Evolutionary conservation across 1,140 invertebrate species (phyloP).

Genomic region (Pseudomyrmex cubaensis): DNA sequence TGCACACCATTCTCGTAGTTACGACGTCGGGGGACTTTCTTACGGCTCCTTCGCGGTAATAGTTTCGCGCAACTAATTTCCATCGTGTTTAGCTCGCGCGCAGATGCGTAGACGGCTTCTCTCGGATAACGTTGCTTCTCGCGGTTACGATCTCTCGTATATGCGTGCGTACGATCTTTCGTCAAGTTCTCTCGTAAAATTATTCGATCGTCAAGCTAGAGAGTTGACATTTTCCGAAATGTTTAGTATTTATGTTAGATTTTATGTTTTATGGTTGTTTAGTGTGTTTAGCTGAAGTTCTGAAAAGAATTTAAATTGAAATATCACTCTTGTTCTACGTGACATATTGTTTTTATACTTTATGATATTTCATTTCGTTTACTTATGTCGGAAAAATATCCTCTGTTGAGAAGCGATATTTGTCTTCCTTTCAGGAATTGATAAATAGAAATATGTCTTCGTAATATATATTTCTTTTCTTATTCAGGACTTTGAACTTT

Average conservation of each 20-base stretch:
- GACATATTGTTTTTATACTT: not conserved
- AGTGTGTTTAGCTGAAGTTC: too few species aligned
- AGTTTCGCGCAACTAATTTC: conserved; percentile 68
- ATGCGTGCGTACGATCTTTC: conserved; percentile 19
- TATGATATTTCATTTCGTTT: not conserved
- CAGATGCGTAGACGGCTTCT: conserved; percentile 16
- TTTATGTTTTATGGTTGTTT: not conserved
- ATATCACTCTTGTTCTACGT: not conserved
- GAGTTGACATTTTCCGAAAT: not conserved
- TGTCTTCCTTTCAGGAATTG: not conserved
- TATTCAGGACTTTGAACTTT: not conserved
- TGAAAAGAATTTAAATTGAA: not conserved
- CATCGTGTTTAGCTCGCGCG: conserved; percentile 35
- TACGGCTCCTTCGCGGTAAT: conserved; percentile 62
- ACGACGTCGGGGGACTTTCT: conserved; percentile 28
- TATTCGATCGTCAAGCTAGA: not conserved
- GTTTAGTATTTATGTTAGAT: not conserved
- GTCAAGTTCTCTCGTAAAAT: conserved; percentile 23
- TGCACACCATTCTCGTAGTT: not conserved
- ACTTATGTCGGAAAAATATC: not conserved
- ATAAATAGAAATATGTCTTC: not conserved
- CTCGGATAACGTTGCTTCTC: not conserved
- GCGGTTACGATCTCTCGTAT: conserved; percentile 6
- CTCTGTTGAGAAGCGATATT: not conserved
- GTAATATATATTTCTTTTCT: not conserved